A percentile compares a stretch with the other conserved stretches of the same genome.
Evolutionary conservation across 2,113 vertebrate genomes (phyloP).

Genomic region (Phrynosoma blainvillii): DNA sequence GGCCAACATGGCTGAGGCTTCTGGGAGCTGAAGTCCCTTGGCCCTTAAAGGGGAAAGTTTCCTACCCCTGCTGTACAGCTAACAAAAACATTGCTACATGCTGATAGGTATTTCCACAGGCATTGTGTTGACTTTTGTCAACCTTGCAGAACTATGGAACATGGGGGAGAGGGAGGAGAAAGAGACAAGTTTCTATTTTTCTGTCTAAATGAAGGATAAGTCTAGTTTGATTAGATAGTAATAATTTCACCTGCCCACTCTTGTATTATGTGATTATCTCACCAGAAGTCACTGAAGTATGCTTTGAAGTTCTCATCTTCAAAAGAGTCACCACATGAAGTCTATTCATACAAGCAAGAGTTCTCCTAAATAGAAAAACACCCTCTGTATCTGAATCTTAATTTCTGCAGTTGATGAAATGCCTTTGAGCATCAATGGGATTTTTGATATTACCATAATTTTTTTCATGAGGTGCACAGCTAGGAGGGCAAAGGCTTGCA

Average conservation of each 20-base stretch:
- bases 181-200: not conserved
- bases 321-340: conserved; percentile 70
- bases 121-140: conserved; percentile 21
- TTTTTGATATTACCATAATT: conserved; percentile 75
- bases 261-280: conserved; percentile 74
- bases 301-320: conserved; percentile 75
- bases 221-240: conserved; percentile 65
- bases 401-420: conserved; percentile 71
- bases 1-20: too few species aligned
- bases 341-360: conserved; percentile 68
- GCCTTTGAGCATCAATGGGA: conserved; percentile 71
- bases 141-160: conserved; percentile 12
- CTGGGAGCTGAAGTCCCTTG: too few species aligned
- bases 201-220: conserved; percentile 42
- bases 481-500: conserved; percentile 57
- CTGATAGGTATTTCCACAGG: conserved; percentile 18
- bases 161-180: too few species aligned
- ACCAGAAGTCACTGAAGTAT: conserved; percentile 69
- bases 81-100: not conserved
- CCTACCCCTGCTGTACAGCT: too few species aligned
- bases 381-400: conserved; percentile 67
- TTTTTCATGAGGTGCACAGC: conserved; percentile 59
- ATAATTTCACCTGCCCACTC: conserved; percentile 71
- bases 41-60: too few species aligned
- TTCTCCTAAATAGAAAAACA: conserved; percentile 69